A percentile compares a stretch with the other conserved stretches of the same genome.
Evolutionary conservation across 2,888 invertebrate species (phyloP).

Genomic region (Scaptomyza flava): DNA sequence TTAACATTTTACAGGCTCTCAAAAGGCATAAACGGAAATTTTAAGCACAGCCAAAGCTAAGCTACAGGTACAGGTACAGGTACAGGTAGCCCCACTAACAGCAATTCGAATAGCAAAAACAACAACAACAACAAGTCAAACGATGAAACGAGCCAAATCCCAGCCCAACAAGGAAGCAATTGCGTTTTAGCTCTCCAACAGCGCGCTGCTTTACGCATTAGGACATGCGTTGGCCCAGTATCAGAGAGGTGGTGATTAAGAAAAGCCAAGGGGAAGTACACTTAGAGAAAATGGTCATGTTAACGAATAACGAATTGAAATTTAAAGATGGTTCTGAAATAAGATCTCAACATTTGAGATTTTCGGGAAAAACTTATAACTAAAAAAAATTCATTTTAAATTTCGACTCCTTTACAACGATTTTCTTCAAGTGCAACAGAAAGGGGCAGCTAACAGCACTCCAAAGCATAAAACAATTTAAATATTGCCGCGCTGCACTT

Average conservation of each 20-base stretch:
- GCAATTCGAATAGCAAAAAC: constrained; percentile 36
- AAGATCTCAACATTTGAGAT: too few relatives aligned
- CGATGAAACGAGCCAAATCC: constrained; percentile 26
- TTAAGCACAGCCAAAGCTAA: constrained; percentile 48
- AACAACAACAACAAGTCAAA: constrained; percentile 15
- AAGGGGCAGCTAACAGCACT: constrained; percentile 67
- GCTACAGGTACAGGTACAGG: constrained; percentile 40
- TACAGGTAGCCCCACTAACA: constrained; percentile 42
- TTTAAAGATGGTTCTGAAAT: too few relatives aligned
- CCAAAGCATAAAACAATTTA: constrained; percentile 80
- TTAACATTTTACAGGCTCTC: constrained; percentile 79
- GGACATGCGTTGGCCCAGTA: constrained; percentile 71
- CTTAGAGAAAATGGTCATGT: background rate
- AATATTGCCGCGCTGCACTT: constrained; percentile 80
- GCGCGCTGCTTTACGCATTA: constrained; percentile 69
- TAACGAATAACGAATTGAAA: too few relatives aligned
- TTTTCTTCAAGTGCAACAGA: constrained; percentile 1
- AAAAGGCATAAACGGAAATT: constrained; percentile 79
- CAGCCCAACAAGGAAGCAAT: constrained; percentile 75
- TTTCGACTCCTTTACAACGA: background rate
- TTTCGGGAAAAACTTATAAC: too few relatives aligned
- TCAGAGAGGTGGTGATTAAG: constrained; percentile 1
- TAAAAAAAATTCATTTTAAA: too few relatives aligned
- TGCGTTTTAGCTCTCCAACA: constrained; percentile 40
- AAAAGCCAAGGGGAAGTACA: constrained; percentile 1